A percentile compares a stretch with the other conserved stretches of the same genome.
phyloP scores from a whole-genome alignment of 2,888 invertebrate species.

The Tridacna crocea region DNA sequence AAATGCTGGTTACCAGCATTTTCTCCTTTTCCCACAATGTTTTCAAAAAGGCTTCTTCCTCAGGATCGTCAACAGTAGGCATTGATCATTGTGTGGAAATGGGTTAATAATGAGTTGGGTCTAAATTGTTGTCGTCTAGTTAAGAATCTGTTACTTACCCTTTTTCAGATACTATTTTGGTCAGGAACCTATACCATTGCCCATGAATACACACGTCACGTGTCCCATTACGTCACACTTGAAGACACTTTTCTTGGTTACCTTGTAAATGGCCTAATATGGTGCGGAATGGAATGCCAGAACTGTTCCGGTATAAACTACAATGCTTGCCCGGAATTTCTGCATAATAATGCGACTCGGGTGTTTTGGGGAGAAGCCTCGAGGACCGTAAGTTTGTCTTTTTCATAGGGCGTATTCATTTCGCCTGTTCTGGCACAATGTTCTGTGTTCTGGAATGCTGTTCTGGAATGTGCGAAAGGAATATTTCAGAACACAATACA shows the following conservation, averaged over 20 bases:
- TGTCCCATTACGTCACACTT: conserved; percentile 65
- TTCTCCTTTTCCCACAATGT: too few species aligned
- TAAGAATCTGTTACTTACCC: neutral
- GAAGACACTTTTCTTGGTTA: conserved; percentile 73
- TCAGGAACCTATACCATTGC: conserved; percentile 68
- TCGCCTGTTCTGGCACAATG: too few species aligned
- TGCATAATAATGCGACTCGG: conserved; percentile 62
- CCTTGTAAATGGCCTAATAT: conserved; percentile 67
- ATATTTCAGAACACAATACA: too few species aligned
- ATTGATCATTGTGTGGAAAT: too few species aligned
- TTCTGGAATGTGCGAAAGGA: too few species aligned
- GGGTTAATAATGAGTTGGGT: neutral
- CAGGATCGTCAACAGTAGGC: too few species aligned
- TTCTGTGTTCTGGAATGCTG: too few species aligned
- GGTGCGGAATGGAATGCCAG: conserved; percentile 68
- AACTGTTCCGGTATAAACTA: conserved; percentile 66
- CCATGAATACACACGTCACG: conserved; percentile 64
- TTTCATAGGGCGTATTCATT: too few species aligned
- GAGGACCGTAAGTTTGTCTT: conserved; percentile 47
- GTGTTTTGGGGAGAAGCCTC: conserved; percentile 74
- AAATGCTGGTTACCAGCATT: too few species aligned
- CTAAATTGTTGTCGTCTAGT: too few species aligned
- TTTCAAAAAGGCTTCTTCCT: too few species aligned
- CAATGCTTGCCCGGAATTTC: conserved; percentile 66
- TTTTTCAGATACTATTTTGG: conserved; percentile 68